Conservation (phyloP, 2,888 invertebrate species). For the Dolomedes plantarius region DNA sequence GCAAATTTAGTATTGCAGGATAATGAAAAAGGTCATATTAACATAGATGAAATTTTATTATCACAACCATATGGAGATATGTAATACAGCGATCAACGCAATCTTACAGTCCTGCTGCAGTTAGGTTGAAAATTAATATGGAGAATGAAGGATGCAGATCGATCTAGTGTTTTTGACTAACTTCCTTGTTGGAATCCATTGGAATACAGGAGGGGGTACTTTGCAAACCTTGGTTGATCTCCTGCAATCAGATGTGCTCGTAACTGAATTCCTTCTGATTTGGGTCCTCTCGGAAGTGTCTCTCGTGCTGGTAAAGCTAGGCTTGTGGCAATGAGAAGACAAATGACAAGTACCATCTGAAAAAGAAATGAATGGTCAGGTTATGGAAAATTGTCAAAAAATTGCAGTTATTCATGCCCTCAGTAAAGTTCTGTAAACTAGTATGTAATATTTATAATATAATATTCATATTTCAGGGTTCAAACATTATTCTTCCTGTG, state of each 20-base stretch:
- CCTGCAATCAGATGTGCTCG: slow-evolving; percentile 32
- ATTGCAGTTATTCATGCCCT: too few species aligned
- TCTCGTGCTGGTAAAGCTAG: background rate
- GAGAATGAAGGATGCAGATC: background rate
- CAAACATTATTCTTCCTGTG: too few species aligned
- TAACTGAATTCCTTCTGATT: slow-evolving; percentile 8
- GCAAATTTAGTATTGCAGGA: too few species aligned
- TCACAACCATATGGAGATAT: background rate
- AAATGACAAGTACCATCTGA: background rate
- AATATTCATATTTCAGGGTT: too few species aligned
- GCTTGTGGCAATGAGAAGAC: slow-evolving; percentile 11
- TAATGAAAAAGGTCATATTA: too few species aligned
- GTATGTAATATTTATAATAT: too few species aligned
- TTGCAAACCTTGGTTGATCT: slow-evolving; percentile 32
- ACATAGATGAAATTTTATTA: slow-evolving; percentile 18
- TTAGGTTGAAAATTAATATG: background rate
- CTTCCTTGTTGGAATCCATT: background rate
- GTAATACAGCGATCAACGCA: slow-evolving; percentile 20
- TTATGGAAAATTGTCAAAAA: too few species aligned
- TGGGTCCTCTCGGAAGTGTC: background rate
- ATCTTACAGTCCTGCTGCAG: slow-evolving; percentile 28
- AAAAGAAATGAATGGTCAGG: background rate
- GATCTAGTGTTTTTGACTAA: background rate
- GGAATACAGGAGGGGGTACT: slow-evolving; percentile 36
- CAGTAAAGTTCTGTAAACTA: too few species aligned